Percentiles rank a stretch among this genome's conserved stretches.
Conservation (phyloP, 2,888 invertebrate species). For the Trisateles emortualis region DNA sequence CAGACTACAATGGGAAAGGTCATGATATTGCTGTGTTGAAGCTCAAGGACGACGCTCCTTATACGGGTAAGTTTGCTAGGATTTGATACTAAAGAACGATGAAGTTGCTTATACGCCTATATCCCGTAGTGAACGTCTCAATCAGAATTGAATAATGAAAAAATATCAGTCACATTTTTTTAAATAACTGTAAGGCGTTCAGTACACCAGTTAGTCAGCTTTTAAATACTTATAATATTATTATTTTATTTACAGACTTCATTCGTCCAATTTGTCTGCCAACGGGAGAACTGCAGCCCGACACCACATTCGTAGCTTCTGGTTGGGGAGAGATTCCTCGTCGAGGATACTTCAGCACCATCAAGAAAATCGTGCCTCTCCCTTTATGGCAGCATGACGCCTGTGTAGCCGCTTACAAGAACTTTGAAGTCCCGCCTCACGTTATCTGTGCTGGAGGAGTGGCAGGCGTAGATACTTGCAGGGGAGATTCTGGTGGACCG, state of each 20-base stretch:
- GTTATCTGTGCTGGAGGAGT: slow-evolving; percentile 68
- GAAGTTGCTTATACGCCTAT: not conserved
- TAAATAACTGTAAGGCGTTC: no score
- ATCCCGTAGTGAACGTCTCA: no score
- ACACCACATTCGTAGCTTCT: slow-evolving; percentile 52
- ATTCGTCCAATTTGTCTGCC: slow-evolving; percentile 70
- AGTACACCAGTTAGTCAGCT: no score
- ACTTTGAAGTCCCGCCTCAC: slow-evolving; percentile 47
- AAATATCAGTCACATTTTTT: no score
- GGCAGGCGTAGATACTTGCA: slow-evolving; percentile 61
- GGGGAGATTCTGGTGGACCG: slow-evolving; percentile 72
- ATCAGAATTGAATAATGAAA: no score
- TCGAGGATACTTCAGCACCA: slow-evolving; percentile 49
- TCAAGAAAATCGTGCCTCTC: slow-evolving; percentile 62
- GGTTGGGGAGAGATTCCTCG: slow-evolving; percentile 64
- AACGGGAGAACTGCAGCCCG: slow-evolving; percentile 30
- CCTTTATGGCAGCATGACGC: slow-evolving; percentile 50
- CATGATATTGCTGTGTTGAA: slow-evolving; percentile 62
- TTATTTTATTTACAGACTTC: slow-evolving; percentile 58
- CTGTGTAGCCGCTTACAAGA: slow-evolving; percentile 52
- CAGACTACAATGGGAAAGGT: slow-evolving; percentile 47
- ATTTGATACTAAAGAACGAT: not conserved
- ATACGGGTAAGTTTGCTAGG: slow-evolving; percentile 54
- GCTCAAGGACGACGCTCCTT: slow-evolving; percentile 52
- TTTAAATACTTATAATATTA: no score